Percentiles rank a stretch among this genome's conserved stretches.
These are phyloP conservation scores for Celastrina argiolus DNA, from an alignment of 2,888 invertebrate species.

Conservation along the genomic window DNA sequence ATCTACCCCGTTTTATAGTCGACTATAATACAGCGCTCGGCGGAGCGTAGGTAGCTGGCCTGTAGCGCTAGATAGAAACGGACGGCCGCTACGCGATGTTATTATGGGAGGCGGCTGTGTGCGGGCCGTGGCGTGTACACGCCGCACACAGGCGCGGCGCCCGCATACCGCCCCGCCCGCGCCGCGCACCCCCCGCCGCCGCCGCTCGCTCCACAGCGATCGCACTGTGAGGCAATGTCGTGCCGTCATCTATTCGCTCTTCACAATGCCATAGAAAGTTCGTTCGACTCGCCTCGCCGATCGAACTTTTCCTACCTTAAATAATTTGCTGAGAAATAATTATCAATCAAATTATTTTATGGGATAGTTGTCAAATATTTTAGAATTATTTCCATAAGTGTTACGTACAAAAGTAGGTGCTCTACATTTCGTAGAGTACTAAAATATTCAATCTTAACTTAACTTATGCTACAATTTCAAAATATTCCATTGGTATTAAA, in stretches of 20 bases:
- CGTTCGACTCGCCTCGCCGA: slow-evolving; percentile 68
- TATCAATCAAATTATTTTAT: not conserved
- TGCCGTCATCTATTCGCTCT: slow-evolving; percentile 70
- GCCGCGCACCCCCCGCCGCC: slow-evolving; percentile 37
- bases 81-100: slow-evolving; percentile 64
- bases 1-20: slow-evolving; percentile 62
- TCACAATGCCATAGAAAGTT: slow-evolving; percentile 78
- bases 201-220: slow-evolving; percentile 53
- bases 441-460: slow-evolving; percentile 37
- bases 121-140: slow-evolving; percentile 42
- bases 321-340: slow-evolving; percentile 36
- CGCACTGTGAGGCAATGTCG: slow-evolving; percentile 72
- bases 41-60: slow-evolving; percentile 57
- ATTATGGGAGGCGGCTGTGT: slow-evolving; percentile 55
- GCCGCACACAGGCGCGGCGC: slow-evolving; percentile 46
- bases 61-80: slow-evolving; percentile 65
- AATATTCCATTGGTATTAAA: slow-evolving; percentile 60
- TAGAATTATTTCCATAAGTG: not conserved
- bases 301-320: slow-evolving; percentile 72
- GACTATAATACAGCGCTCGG: slow-evolving; percentile 53
- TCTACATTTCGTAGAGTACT: not conserved
- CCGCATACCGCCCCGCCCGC: slow-evolving; percentile 28
- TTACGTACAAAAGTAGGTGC: not conserved
- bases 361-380: not conserved
- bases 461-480: slow-evolving; percentile 61